Percentiles rank a stretch among this genome's conserved stretches.
These are phyloP conservation scores for Clanis bilineata DNA, from an alignment of 2,888 invertebrate genomes.

Conservation along the genomic window DNA sequence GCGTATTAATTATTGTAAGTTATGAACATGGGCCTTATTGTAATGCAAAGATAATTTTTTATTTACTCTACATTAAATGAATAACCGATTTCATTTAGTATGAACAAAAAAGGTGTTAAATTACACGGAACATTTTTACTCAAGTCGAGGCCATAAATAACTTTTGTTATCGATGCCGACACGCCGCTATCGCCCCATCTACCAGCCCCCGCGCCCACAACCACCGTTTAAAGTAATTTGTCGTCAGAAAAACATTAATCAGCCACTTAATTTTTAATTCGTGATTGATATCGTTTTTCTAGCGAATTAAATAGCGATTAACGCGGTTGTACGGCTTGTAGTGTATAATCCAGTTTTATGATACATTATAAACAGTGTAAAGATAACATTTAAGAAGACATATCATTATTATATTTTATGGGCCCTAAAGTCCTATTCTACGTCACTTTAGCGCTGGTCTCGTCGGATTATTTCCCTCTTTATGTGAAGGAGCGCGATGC, in stretches of 20 bases:
- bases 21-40: background rate
- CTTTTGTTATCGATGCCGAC: conserved; percentile 56
- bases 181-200: conserved; percentile 59
- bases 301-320: conserved; percentile 29
- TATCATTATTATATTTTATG: conserved; percentile 70
- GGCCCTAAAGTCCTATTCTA: conserved; percentile 63
- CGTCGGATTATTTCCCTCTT: conserved; percentile 73
- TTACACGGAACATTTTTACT: conserved; percentile 39
- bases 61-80: background rate
- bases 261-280: conserved; percentile 41
- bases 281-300: conserved; percentile 41
- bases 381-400: conserved; percentile 57
- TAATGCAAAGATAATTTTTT: background rate
- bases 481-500: conserved; percentile 65
- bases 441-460: conserved; percentile 61
- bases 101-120: conserved; percentile 24
- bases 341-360: conserved; percentile 42
- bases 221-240: conserved; percentile 63
- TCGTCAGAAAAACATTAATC: conserved; percentile 50
- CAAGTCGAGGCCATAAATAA: conserved; percentile 51
- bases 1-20: background rate
- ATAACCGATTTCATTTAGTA: conserved; percentile 20
- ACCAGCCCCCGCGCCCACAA: conserved; percentile 58
- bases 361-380: conserved; percentile 42
- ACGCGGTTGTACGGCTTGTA: conserved; percentile 26